phyloP scores from a whole-genome alignment of 2,888 invertebrate genomes.

The Drosophila atripex region DNA sequence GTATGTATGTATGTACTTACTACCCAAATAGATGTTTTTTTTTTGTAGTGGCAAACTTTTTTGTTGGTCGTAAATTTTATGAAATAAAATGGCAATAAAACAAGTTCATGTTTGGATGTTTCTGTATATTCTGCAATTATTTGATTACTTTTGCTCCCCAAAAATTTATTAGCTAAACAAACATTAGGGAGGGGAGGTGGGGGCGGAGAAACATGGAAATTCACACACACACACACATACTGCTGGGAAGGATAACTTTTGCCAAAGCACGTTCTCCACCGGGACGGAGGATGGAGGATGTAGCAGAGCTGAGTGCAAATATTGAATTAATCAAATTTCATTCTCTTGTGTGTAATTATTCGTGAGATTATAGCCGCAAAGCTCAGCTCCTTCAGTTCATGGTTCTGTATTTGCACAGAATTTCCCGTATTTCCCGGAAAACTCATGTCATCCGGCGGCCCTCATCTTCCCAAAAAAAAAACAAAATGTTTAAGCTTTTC shows the following conservation, averaged over 20 bases:
- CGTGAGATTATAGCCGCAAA: slow-evolving; percentile 51
- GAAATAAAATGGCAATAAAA: slow-evolving; percentile 77
- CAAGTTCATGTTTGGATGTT: slow-evolving; percentile 59
- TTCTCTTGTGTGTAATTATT: slow-evolving; percentile 65
- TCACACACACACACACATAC: slow-evolving; percentile 45
- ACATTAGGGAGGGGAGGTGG: slow-evolving; percentile 53
- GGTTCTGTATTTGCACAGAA: slow-evolving; percentile 29
- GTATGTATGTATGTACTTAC: too few relatives aligned
- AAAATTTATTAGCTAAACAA: slow-evolving; percentile 75
- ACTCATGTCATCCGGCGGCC: too few relatives aligned
- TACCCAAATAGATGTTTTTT: not conserved
- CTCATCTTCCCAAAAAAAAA: not conserved
- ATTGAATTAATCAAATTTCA: slow-evolving; percentile 74
- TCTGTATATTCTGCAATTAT: slow-evolving; percentile 75
- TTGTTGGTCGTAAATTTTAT: slow-evolving; percentile 73
- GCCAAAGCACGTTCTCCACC: slow-evolving; percentile 51
- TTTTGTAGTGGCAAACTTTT: slow-evolving; percentile 56
- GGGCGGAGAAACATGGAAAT: slow-evolving; percentile 52
- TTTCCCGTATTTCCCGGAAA: too few relatives aligned
- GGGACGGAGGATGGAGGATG: not conserved
- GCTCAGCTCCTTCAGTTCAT: slow-evolving; percentile 4
- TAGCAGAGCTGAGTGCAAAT: slow-evolving; percentile 47
- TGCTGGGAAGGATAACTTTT: slow-evolving; percentile 33
- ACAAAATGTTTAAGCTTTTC: too few relatives aligned
- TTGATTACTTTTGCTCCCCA: slow-evolving; percentile 69